These are phyloP conservation scores for Habrosyne pyritoides DNA, from an alignment of 2,888 invertebrate species.

Conservation along the genomic window DNA sequence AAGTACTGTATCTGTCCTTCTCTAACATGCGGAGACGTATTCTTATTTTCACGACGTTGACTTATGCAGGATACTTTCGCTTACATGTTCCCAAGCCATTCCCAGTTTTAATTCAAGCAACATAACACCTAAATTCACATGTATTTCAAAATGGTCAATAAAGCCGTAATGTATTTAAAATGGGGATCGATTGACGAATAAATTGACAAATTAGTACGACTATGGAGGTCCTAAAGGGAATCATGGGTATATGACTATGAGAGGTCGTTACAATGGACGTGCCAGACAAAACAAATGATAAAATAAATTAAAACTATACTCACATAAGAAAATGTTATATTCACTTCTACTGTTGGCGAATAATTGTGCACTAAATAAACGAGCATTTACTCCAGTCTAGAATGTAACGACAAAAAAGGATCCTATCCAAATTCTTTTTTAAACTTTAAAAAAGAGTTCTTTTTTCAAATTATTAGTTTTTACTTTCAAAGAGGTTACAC, in stretches of 20 bases:
- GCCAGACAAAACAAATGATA: not conserved
- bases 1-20: too few relatives aligned
- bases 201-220: not conserved
- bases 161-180: not conserved
- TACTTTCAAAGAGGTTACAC: not conserved
- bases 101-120: not conserved
- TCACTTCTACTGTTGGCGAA: not conserved
- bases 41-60: not conserved
- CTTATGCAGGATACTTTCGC: not conserved
- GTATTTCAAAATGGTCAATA: not conserved
- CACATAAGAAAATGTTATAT: not conserved
- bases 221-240: not conserved
- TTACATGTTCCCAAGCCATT: not conserved
- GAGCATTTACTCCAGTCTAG: not conserved
- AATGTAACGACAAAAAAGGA: not conserved
- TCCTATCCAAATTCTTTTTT: too few relatives aligned
- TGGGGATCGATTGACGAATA: not conserved
- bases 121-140: not conserved
- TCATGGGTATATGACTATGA: not conserved
- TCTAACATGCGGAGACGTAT: too few relatives aligned
- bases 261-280: not conserved
- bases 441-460: too few relatives aligned
- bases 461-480: not conserved
- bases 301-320: conserved; percentile 1
- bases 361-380: not conserved